Base-by-base conservation (phyloP, 2,888 invertebrate genomes). In the Clostera curtula region DNA sequence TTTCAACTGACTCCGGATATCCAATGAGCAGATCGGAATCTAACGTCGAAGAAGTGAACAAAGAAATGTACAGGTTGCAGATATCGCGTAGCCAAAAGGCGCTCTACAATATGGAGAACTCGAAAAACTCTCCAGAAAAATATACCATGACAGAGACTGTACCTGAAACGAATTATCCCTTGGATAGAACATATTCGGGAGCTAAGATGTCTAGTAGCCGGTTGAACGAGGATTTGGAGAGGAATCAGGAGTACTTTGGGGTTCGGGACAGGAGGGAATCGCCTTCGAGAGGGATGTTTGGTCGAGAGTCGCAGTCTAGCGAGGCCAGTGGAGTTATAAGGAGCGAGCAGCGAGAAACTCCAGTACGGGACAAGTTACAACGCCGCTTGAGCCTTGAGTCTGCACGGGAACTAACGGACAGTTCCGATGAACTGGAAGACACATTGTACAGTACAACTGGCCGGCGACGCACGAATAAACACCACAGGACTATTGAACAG, bases 301-400 rank as follows among this genome's bases (percentile, higher is more conserved):
- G 62, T 28, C 58, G 76, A 1, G 77, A 75, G 49, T 69, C 75
- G 3, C 76, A 73, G 41, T 67, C 73, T 29, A 75, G 70, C 39
- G 77, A 76, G 40, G 69, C 74, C 8, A 75, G 72, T 7, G 60
- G 74, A 39, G 43, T 77, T 49, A 55, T 53, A 27, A 70, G 83
- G 19, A 75, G 31, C 11, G 71, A 66, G 37, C n/a, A n/a, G n/a
- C 48, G 69, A 8, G 67, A 60, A 16, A 33, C 36, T 3, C 40
- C 49, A 2, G 55, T 40, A 1, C 53, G 79, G 1, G 83, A 83
- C 34, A 87, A 87, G 42, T 54, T 87, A 28, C 85, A 87, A 55
- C 75, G 91, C 33, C 83, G 92, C 19, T 76, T 91, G 34, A 91
- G 91, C 24, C 61, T 91, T 24, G 92, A 92, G 57, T 91, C 91